Conservation (phyloP, 2,888 invertebrate genomes). For the Habrosyne pyritoides region DNA sequence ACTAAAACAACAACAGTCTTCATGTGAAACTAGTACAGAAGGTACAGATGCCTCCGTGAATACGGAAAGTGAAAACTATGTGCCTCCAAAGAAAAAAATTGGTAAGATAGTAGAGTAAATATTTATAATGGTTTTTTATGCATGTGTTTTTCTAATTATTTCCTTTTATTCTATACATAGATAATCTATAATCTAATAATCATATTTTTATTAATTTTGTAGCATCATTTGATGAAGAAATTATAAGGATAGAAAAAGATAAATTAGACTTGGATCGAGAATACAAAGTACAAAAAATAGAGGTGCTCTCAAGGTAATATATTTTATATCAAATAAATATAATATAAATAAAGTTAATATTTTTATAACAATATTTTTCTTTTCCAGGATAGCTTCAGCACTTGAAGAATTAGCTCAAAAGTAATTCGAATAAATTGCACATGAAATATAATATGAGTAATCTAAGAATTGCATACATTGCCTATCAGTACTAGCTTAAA, state of each 20-base stretch:
- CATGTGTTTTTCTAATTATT: too few species aligned
- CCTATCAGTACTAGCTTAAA: too few species aligned
- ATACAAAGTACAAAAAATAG: slow-evolving; percentile 44
- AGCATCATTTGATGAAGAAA: slow-evolving; percentile 43
- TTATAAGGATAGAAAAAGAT: slow-evolving; percentile 44
- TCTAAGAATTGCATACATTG: too few species aligned
- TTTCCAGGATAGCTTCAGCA: slow-evolving; percentile 45
- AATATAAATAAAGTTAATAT: slow-evolving; percentile 1
- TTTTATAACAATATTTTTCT: slow-evolving; percentile 11
- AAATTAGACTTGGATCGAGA: slow-evolving; percentile 46
- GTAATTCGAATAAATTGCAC: slow-evolving; percentile 17
- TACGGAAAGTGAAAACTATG: slow-evolving; percentile 22
- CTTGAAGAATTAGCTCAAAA: slow-evolving; percentile 41
- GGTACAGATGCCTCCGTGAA: slow-evolving; percentile 29
- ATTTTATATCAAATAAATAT: neutral
- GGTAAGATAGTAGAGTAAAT: slow-evolving; percentile 15
- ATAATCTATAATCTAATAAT: neutral
- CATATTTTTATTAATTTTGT: neutral
- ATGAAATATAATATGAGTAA: neutral
- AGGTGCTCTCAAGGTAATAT: slow-evolving; percentile 27
- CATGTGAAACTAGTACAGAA: slow-evolving; percentile 34
- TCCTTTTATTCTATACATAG: neutral
- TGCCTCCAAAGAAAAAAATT: slow-evolving; percentile 27
- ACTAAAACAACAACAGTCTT: slow-evolving; percentile 29
- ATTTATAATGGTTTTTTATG: too few species aligned